Base-by-base conservation (phyloP, 2,888 invertebrate species). In the Gymnosoma rotundatum region DNA sequence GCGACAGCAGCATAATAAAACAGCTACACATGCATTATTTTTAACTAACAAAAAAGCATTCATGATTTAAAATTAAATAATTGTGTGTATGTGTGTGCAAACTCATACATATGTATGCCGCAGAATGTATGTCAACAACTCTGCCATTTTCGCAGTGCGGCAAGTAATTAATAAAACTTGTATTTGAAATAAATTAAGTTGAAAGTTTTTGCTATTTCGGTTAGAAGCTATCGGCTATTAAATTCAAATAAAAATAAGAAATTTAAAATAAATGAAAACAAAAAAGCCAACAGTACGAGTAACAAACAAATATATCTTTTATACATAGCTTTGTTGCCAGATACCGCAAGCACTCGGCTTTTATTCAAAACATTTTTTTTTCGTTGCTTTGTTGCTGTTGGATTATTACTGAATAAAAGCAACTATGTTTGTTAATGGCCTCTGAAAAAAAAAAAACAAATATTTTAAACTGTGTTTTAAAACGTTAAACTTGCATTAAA, bases 111-210 rank as follows among this genome's bases (percentile, higher is more conserved):
- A 38, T 38, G 16, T 20, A 9, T 21, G 21, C 18, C 14, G 21
- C 42, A 10, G 36, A 20, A 79, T 76, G 76, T 76, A 73, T 83
- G 81, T 74, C 84, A 84, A 84, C 84, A 81, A 78, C 70, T 84
- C 63, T 58, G 78, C 74, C 75, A 60, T 81, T 84, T 81, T 84
- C 84, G 84, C 84, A 84, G 84, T 84, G 84, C 84, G 84, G 84
- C 74, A 84, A 78, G 84, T 84, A 84, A 84, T 84, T 81, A 84
- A 84, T 84, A 84, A 84, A 84, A 81, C 64, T 81, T 81, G 78
- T 21, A 81, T 84, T 84, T 78, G 78, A 84, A 84, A 84, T 84
- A 84, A 84, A 84, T 84, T 84, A 84, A 84, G 84, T 81, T 84
- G 54, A 78, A 84, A 63, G 66, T 84, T 78, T 69, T 52, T 79